These are phyloP conservation scores for Caenorhabditis inopinata DNA, from an alignment of 1,140 invertebrate species.

Conservation along the genomic window DNA sequence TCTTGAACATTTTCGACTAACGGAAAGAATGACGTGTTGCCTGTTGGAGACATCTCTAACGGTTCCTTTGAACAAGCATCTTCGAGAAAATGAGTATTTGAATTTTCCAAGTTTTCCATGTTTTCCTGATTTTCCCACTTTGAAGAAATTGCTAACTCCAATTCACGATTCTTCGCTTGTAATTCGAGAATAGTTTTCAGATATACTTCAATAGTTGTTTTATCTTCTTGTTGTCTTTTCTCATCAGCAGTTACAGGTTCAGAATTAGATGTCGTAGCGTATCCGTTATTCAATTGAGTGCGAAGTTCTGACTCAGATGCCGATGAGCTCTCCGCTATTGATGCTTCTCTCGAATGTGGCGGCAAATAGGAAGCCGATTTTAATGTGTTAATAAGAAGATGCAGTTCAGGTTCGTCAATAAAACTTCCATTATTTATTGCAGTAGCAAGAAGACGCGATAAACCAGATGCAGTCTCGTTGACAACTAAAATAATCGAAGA, in stretches of 20 bases:
- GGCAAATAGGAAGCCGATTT: constrained; percentile 1
- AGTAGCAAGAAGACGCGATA: neutral
- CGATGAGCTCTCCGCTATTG: neutral
- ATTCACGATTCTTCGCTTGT: neutral
- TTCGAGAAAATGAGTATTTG: too few relatives aligned
- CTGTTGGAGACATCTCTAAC: neutral
- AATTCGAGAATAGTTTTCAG: constrained; percentile 1
- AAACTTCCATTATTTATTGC: neutral
- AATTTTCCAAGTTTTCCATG: too few relatives aligned
- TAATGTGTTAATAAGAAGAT: neutral
- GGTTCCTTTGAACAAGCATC: neutral
- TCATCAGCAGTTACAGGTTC: neutral
- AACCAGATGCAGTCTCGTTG: neutral
- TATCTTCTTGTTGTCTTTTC: neutral
- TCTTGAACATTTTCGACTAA: neutral
- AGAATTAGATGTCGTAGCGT: neutral
- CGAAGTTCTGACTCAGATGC: neutral
- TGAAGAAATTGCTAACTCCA: neutral
- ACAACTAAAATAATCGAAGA: neutral
- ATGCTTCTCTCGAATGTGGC: neutral
- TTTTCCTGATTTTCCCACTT: neutral
- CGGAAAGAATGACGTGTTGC: neutral
- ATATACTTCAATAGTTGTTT: neutral
- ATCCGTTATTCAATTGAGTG: neutral
- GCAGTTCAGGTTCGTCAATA: neutral